Evolutionary conservation across 2,797 vertebrate genomes (phyloP).

Genomic region (Myiotriccus ornatus): DNA sequence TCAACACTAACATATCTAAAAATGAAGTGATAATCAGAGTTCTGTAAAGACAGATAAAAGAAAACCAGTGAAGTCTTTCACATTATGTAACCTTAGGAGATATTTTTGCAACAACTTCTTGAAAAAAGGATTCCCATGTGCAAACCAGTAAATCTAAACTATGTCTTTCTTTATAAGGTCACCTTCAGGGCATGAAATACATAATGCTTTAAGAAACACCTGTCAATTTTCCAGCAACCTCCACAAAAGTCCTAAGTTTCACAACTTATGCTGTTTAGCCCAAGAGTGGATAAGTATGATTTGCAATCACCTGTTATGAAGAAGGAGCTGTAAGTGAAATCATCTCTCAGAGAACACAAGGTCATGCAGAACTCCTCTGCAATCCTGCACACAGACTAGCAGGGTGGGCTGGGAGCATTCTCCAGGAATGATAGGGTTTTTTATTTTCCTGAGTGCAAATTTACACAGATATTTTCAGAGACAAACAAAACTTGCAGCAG

Average conservation of each 20-base stretch:
- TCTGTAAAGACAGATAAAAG: not conserved
- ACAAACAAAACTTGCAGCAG: slow-evolving; percentile 10
- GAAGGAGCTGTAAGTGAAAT: slow-evolving; percentile 37
- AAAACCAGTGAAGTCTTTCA: not conserved
- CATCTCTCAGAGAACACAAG: slow-evolving; percentile 10
- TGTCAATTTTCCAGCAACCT: not conserved
- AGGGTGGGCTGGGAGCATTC: not conserved
- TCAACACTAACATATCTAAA: not conserved
- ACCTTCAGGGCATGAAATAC: not conserved
- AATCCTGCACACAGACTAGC: not conserved
- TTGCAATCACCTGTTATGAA: slow-evolving; percentile 21
- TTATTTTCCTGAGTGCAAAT: not conserved
- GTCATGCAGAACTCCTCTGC: not conserved
- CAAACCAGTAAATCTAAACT: not conserved
- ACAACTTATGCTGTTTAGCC: not conserved
- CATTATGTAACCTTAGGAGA: not conserved
- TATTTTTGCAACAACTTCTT: not conserved
- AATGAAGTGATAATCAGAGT: not conserved
- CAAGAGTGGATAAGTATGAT: not conserved
- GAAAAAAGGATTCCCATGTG: not conserved
- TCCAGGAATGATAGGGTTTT: not conserved
- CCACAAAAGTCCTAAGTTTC: not conserved
- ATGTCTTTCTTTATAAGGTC: not conserved
- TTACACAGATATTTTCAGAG: slow-evolving; percentile 22
- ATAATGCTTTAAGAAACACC: not conserved